phyloP scores from a whole-genome alignment of 2,797 vertebrate genomes.

The Geotria australis region DNA sequence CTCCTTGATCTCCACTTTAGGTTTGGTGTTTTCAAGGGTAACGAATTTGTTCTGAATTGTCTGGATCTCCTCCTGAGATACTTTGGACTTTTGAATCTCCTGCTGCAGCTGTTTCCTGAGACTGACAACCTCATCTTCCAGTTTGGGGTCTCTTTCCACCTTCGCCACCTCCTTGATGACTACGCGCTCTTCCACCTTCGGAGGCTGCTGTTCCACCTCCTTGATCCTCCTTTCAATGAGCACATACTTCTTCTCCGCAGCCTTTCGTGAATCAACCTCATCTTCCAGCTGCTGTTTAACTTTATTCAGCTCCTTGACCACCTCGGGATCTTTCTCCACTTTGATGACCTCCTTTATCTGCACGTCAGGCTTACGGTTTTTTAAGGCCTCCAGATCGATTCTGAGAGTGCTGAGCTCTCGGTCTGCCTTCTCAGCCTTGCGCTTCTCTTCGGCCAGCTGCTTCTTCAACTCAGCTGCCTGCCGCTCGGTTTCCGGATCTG shows the following conservation, averaged over 20 bases:
- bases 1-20: neutral
- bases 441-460: neutral
- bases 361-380: slow-evolving; percentile 8
- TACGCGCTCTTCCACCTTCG: slow-evolving; percentile 22
- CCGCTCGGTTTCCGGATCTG: neutral
- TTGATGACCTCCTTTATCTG: slow-evolving; percentile 7
- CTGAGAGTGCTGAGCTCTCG: neutral
- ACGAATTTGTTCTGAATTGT: neutral
- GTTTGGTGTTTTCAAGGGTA: neutral
- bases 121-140: slow-evolving; percentile 45
- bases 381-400: neutral
- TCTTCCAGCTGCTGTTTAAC: neutral
- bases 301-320: slow-evolving; percentile 9
- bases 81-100: neutral
- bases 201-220: slow-evolving; percentile 56
- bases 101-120: slow-evolving; percentile 10
- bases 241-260: slow-evolving; percentile 17
- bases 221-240: slow-evolving; percentile 54
- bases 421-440: neutral
- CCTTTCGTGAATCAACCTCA: neutral
- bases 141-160: slow-evolving; percentile 42
- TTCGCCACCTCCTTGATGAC: slow-evolving; percentile 56
- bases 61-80: neutral
- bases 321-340: neutral
- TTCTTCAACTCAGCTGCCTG: neutral